Base-by-base conservation (phyloP, 1,140 invertebrate species). In the Hyphantria cunea region DNA sequence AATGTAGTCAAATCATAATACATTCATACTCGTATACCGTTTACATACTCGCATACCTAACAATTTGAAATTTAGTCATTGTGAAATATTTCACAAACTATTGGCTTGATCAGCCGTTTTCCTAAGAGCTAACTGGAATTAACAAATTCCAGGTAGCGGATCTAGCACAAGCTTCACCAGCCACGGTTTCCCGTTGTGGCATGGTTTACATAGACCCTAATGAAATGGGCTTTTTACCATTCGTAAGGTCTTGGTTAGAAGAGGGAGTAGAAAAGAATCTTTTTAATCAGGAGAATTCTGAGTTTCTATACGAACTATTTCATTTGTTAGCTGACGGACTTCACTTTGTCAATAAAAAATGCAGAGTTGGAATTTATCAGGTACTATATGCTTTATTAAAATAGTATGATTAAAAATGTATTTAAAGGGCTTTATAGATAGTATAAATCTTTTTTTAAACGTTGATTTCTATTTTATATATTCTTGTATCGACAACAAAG, bases 191-290 rank as follows among this genome's bases (percentile, higher is more conserved):
- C 70, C 92, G 93, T 5, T 94, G 94, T 81, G 95, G 96, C 54
- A 98, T 98, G 97, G 96, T 99, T 6, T 98, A 98, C 77, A 94
- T 98, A 58, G 97, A 98, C 82, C 94, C 97, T 0, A 90, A 92
- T 0, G 95, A 96, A 68, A 82, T 97, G 3, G 96, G 95, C 6
- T 84, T 83, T 51, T 39, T 90, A 39, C 86, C 85, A 0, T 87
- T 74, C 55, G 83, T 87, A 0, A 73, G 84, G 5, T 87, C 88
- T 0, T 91, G 88, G 88, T 70, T 91, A 0, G 68, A 76, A 0
- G 72, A 63, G 0, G 60, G 75, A 0, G 71, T 86, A 0, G 80
- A 84, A 4, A 86, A 76, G 37, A 89, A 86, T 49, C 54, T 86
- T 7, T 78, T 88, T 45, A 82, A 51, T 31, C 64, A 72, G n/a